Base-by-base conservation (phyloP, 2,888 invertebrate species). In the Oxystoma pomonae region DNA sequence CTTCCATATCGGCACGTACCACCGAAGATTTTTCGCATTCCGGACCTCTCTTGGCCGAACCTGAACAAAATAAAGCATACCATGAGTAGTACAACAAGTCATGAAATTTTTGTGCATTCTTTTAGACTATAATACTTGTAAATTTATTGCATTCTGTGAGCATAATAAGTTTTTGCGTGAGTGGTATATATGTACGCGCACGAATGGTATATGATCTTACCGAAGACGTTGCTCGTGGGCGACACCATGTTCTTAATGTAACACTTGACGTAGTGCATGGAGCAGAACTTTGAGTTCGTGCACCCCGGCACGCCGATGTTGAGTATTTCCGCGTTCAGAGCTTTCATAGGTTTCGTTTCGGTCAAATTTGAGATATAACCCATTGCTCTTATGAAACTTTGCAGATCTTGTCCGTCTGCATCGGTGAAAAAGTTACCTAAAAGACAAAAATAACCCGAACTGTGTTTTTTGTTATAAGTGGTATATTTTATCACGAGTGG, bases 341-440 rank as follows among this genome's bases (percentile, higher is more conserved):
- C 18, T n/a, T 67, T 62, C 55, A 66, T 57, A 0, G 53, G 62
- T 9, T 68, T 61, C 5, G 35, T 52, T 16, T 67, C 66, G 56
- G 71, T 68, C 55, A 73, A 52, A 58, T 71, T 69, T 9, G 71
- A 68, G 12, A 74, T 62, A 57, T 64, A 70, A 55, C 67, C 69
- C 58, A 74, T 73, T 16, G 71, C 74, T 1, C 62, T 59, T 1
- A 69, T 57, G 7, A 74, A 58, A 0, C 65, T 65, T 1, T 64
- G 49, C 22, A 64, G 77, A 57, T 73, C 72, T 3, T 58, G 77
- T 18, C 69, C 65, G 0, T 69, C 66, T 0, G 76, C 71, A 20
- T 87, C 82, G 0, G 79, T 74, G 50, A 90, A 82, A 73, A 89
- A 90, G 72, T 89, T 88, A 0, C 87, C 82, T 69, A 58, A 16